Conservation (phyloP, 92 coral and sea anemone species). For the Bergia sp. region DNA sequence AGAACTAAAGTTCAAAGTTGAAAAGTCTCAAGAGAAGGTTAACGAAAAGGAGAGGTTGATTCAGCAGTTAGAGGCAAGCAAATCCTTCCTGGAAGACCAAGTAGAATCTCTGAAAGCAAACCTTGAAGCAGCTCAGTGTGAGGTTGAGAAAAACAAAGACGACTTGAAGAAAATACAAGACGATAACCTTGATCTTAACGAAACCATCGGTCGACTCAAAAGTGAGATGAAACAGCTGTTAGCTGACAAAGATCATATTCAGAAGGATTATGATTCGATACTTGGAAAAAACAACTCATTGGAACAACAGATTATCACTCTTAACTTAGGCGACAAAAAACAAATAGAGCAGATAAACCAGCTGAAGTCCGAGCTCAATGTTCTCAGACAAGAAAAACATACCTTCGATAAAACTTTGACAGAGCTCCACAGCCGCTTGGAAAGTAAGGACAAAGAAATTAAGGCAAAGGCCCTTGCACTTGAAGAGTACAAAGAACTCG, state of each 20-base stretch:
- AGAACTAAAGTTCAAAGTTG: constrained; percentile 79
- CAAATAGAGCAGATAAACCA: constrained; percentile 83
- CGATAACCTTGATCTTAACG: constrained; percentile 82
- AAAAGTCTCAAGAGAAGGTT: constrained; percentile 85
- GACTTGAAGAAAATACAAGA: constrained; percentile 77
- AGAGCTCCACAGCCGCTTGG: constrained; percentile 72
- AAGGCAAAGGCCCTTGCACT: constrained; percentile 57
- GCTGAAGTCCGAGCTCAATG: constrained; percentile 65
- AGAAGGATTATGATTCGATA: constrained; percentile 80
- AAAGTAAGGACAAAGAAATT: constrained; percentile 59
- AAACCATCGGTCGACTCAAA: constrained; percentile 60
- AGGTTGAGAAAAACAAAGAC: constrained; percentile 67
- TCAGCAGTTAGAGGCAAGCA: constrained; percentile 80
- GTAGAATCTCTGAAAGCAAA: constrained; percentile 74
- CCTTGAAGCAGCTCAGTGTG: constrained; percentile 67
- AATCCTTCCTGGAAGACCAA: constrained; percentile 75
- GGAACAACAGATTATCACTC: constrained; percentile 74
- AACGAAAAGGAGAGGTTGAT: constrained; percentile 89
- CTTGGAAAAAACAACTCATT: constrained; percentile 60
- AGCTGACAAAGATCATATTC: constrained; percentile 74
- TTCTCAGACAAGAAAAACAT: constrained; percentile 71
- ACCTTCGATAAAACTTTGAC: constrained; percentile 59
- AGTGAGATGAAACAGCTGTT: constrained; percentile 62
- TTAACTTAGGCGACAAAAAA: constrained; percentile 63
- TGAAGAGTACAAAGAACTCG: constrained; percentile 63